Evolutionary conservation across 30 jellyfish, hydroid and myxozoan species (phyloP).

Genomic region (Hydractinia symbiolongicarpus): DNA sequence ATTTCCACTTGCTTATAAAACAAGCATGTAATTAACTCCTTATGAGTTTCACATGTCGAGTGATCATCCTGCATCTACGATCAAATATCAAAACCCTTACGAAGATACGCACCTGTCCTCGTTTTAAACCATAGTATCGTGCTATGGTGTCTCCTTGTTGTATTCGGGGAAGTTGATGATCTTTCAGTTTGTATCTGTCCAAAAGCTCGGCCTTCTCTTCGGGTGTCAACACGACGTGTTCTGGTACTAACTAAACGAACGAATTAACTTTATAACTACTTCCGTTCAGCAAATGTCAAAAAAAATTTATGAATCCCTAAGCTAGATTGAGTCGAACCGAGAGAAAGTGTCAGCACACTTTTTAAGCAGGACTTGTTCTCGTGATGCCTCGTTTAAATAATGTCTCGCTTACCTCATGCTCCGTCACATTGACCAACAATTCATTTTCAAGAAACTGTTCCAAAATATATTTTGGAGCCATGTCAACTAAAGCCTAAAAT

Average conservation of each 20-base stretch:
- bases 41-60: neutral
- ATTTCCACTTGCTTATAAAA: no score
- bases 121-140: conserved; percentile 83
- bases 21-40: no score
- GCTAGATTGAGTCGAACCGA: no score
- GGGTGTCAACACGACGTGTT: conserved; percentile 86
- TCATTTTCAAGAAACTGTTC: conserved; percentile 93
- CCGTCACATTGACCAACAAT: conserved; percentile 83
- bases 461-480: conserved; percentile 98
- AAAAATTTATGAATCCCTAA: no score
- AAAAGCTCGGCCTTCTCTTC: conserved; percentile 91
- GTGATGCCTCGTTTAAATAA: neutral
- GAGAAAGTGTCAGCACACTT: no score
- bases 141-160: conserved; percentile 99
- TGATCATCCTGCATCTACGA: no score
- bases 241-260: conserved; percentile 81
- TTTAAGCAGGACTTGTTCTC: no score
- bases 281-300: no score
- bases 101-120: conserved; percentile 80
- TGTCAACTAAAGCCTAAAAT: conserved; percentile 85
- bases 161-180: conserved; percentile 92
- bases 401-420: conserved; percentile 67
- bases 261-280: no score
- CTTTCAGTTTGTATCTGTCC: conserved; percentile 86
- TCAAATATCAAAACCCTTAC: neutral